A percentile compares a stretch with the other conserved stretches of the same genome.
phyloP scores from a whole-genome alignment of 2,113 vertebrate species.

The Rhizomys pruinosus region DNA sequence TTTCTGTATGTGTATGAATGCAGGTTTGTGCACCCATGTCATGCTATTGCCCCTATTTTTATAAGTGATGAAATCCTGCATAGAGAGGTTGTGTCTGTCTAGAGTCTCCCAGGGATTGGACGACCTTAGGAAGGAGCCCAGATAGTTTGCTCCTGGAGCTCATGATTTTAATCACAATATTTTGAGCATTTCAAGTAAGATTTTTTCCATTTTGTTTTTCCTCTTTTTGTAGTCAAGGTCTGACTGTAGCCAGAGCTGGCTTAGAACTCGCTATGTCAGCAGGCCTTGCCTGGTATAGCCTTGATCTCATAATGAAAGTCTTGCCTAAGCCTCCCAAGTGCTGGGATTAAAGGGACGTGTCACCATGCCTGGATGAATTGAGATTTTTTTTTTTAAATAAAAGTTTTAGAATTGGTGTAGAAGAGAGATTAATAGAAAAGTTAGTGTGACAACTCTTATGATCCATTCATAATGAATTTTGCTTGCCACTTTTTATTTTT shows the following conservation, averaged over 20 bases:
- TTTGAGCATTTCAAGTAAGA: not conserved
- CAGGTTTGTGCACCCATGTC: no score
- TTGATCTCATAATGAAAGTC: no score
- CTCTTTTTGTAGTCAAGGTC: no score
- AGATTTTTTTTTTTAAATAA: not conserved
- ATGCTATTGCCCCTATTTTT: not conserved
- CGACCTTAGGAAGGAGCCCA: not conserved
- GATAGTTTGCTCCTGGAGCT: not conserved
- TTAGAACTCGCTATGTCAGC: no score
- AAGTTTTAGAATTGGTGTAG: not conserved
- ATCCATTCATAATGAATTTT: not conserved
- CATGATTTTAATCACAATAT: not conserved
- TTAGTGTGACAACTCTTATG: not conserved
- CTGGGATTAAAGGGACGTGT: no score
- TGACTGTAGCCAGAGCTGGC: no score
- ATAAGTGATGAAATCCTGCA: not conserved
- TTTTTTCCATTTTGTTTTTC: not conserved
- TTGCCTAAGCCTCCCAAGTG: no score
- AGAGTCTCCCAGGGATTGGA: not conserved
- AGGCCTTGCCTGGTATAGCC: no score
- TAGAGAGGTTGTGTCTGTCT: no score
- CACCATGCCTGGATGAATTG: no score
- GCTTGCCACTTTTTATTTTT: not conserved
- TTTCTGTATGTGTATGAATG: no score
- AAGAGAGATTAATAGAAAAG: not conserved